Evolutionary conservation across 1,140 invertebrate genomes (phyloP).

Genomic region (Cherax destructor): DNA sequence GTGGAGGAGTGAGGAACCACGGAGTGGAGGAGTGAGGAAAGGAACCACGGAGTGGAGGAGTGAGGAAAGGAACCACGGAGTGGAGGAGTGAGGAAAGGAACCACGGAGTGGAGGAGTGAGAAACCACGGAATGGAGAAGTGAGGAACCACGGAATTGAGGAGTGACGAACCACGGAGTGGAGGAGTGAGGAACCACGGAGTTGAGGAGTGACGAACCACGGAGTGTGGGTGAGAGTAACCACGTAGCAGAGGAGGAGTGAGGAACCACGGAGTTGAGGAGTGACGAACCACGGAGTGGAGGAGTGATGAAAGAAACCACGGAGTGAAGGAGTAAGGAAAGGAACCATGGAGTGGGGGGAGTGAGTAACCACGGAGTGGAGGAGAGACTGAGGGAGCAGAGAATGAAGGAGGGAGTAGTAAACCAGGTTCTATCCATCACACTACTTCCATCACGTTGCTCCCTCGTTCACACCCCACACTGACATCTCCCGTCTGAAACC

Average conservation of each 20-base stretch:
- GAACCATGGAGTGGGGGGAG: neutral
- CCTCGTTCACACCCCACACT: too few relatives aligned
- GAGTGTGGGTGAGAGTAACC: neutral
- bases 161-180: neutral
- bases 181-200: neutral
- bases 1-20: too few relatives aligned
- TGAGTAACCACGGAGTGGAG: too few relatives aligned
- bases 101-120: neutral
- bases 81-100: too few relatives aligned
- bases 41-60: too few relatives aligned
- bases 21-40: too few relatives aligned
- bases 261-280: neutral
- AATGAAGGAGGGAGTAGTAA: too few relatives aligned
- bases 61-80: too few relatives aligned
- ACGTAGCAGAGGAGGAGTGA: neutral
- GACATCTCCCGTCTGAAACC: too few relatives aligned
- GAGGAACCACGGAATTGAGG: neutral
- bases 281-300: neutral
- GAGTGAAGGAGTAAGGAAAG: neutral
- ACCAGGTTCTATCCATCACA: too few relatives aligned
- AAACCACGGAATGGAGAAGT: neutral
- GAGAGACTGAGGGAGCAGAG: too few relatives aligned
- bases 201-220: neutral
- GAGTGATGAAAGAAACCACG: neutral
- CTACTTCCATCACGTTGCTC: too few relatives aligned